Percentiles rank a stretch among this genome's conserved stretches.
These are phyloP conservation scores for Scomberomorus guttatus DNA, from an alignment of 2,797 vertebrate genomes.

Conservation along the genomic window DNA sequence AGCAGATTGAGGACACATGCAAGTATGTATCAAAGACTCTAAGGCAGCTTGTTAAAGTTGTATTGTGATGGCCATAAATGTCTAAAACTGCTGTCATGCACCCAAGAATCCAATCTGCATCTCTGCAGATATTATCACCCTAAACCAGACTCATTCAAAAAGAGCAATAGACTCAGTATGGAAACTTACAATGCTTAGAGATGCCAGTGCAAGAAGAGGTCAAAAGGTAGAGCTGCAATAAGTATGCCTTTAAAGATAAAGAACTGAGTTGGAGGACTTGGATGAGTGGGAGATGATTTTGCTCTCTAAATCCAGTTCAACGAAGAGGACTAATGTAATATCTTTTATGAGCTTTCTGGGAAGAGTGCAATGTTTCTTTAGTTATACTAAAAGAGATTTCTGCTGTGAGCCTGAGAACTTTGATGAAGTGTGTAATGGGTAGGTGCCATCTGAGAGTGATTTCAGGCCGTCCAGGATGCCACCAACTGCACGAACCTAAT, in stretches of 20 bases:
- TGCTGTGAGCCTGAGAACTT: not conserved
- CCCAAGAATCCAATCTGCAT: constrained; percentile 11
- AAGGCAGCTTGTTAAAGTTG: constrained; percentile 57
- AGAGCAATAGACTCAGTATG: constrained; percentile 18
- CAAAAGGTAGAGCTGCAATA: constrained; percentile 41
- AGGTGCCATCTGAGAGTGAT: not conserved
- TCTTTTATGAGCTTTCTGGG: constrained; percentile 45
- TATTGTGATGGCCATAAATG: constrained; percentile 58
- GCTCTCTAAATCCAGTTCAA: constrained; percentile 33
- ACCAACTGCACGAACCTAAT: not conserved
- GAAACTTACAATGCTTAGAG: constrained; percentile 26
- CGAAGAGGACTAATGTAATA: constrained; percentile 24
- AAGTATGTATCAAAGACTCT: constrained; percentile 33
- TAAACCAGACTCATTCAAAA: constrained; percentile 9
- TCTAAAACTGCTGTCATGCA: constrained; percentile 31
- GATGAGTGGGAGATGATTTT: constrained; percentile 9
- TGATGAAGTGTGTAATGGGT: constrained; percentile 26
- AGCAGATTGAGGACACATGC: constrained; percentile 6
- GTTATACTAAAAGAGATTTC: constrained; percentile 18
- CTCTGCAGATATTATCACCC: constrained; percentile 34
- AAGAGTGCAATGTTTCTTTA: constrained; percentile 17
- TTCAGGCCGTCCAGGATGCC: not conserved
- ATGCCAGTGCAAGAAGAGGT: constrained; percentile 40
- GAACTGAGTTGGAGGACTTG: constrained; percentile 30
- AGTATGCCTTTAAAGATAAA: constrained; percentile 35